Base-by-base conservation (phyloP, 2,888 invertebrate genomes). In the Brenthis hecate region DNA sequence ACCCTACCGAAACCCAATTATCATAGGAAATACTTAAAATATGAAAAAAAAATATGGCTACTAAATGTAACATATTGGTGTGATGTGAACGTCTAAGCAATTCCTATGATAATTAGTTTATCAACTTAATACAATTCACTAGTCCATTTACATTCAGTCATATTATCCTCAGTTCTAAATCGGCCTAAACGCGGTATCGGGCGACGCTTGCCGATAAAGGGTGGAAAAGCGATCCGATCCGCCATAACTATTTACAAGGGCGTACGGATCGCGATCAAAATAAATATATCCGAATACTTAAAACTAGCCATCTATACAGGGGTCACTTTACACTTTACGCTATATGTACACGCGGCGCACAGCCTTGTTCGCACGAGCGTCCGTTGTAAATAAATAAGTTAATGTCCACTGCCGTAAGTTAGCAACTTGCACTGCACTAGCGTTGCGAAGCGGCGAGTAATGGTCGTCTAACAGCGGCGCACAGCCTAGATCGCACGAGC, bases 401-500 rank as follows among this genome's bases (percentile, higher is more conserved):
- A 84, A 80, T 76, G 87, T 91, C 84, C 84, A 84, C 80, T 67
- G 81, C 76, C 81, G 82, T 77, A 74, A 73, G 76, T 79, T 72
- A 75, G 76, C 36, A 43, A 43, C 36, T 43, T 43, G 36, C 88
- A 94, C 94, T 96, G 96, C 93, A 96, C 96, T 94, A 96, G 95
- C 85, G 96, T 96, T 81, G 96, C 96, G 86, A 95, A 95, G 95
- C 88, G 95, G 95, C 84, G 94, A 91, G 91, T 95, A 96, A 87
- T 96, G 96, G 89, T 96, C 96, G 93, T 95, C 96, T 88, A 96
- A 94, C 85, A 96, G 60, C 95, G 93, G 62, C 62, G 62, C 62
- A 62, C 62, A 62, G 62, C 92, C 92, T 84, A 80, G 80, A 83
- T 89, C 91, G 91, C 92, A 85, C 81, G 78, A 91, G 91, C 91